Base-by-base conservation (phyloP, 2,888 invertebrate species). In the Strigamia maritima region DNA sequence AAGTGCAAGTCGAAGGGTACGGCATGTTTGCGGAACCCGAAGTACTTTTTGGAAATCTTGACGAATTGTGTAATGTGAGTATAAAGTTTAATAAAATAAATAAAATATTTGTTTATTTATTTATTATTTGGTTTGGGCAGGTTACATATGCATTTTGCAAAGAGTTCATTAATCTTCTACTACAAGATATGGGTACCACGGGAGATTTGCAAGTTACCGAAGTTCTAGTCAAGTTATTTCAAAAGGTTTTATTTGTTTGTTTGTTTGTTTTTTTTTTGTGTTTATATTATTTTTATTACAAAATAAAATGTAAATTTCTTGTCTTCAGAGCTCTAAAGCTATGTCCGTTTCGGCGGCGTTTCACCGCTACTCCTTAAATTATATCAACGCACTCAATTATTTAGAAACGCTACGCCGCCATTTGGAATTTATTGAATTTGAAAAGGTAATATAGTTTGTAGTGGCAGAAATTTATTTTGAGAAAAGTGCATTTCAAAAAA, bases 351-450 rank as follows among this genome's bases (percentile, higher is more conserved):
- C 86, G 38, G 86, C 87, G 81, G 89, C 90, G 19, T 90, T 89
- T 83, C 90, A 90, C 83, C 88, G 89, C 16, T 90, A 90, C 83
- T 90, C 90, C 81, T 87, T 90, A 81, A 90, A 90, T 84, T 90
- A 90, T 84, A 89, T 89, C 83, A 87, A 90, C 85, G 87, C 89
- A 14, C 86, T 90, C 80, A 89, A 89, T 82, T 90, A 90, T 84
- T 85, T 90, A 82, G 90, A 90, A 82, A 88, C 88, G 3, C 84
- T 90, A 19, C 83, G 90, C 76, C 86, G 89, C 81, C 88, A 89
- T 81, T 87, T 89, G 78, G 90, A 90, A 81, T 90, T 90, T 84
- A 86, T 86, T 78, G 90, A 90, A 82, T 90, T 90, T 85, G 90
- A 90, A 85, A 88, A 90, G 86, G 90, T 90, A 84, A 82, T 80